Evolutionary conservation across 2,113 vertebrate genomes (phyloP), one percentile per base, ranked within the genome.

Genomic region (Reinhardtius hippoglossoides): DNA sequence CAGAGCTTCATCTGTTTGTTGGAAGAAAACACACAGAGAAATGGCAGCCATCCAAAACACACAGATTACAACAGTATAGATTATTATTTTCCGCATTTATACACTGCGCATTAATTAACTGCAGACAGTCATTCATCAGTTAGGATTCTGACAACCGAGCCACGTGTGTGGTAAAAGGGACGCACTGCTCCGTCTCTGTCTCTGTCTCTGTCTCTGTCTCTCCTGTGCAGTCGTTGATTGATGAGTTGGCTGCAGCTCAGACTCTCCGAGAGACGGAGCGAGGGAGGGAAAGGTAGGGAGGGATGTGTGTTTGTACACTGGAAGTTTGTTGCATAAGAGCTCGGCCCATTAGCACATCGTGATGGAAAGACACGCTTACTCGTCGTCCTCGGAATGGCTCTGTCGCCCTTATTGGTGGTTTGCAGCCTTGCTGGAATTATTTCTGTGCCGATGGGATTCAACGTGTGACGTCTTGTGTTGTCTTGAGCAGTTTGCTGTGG

Each of bases 321-420:
- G 70, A 89, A 84, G 71, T 58, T 10, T 68, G 77, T 90, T 90
- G 48, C 86, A 54, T 87, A 88, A 89, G 59, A 83, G 35, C n/a
- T 86, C 55, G 59, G 62, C 64, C 87, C 10, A 8, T 85, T 74
- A 62, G 31, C 56, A 69, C 67, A 66, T 20, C 20, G 26, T 7
- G 31, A 71, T 76, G 67, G 72, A 18, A 76, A 59, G 65, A 80
- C 69, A 48, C 3, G 3, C 60, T 60, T 69, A 20, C 20, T 60
- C 26, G 24, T 56, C 67, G 50, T 78, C 21, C 61, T 71, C 46
- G 74, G 21, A 20, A 59, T 27, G 10, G 44, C 18, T 54, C 4
- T 50, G 20, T 70, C 18, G 42, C 9, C 58, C 48, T 37, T 18
- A 37, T 50, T 69, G 18, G 48, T 21, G 57, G 9, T 54, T 27